Percentiles rank a stretch among this genome's conserved stretches.
These are phyloP conservation scores for Glossosoma conforme DNA, from an alignment of 1,140 invertebrate species.

Conservation along the genomic window DNA sequence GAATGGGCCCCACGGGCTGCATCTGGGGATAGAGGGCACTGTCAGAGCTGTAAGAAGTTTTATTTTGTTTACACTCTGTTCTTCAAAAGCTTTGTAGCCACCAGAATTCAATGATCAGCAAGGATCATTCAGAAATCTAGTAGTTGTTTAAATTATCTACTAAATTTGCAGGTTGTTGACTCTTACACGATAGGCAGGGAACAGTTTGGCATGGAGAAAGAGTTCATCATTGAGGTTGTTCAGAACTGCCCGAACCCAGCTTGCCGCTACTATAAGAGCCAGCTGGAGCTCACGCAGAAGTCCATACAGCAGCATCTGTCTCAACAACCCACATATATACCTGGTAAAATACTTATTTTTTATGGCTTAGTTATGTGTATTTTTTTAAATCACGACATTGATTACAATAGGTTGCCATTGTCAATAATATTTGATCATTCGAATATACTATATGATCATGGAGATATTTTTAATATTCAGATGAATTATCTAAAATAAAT, in stretches of 20 bases:
- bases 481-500: too few species aligned
- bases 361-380: not conserved
- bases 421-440: too few species aligned
- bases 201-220: slow-evolving; percentile 85
- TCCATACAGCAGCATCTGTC: slow-evolving; percentile 50
- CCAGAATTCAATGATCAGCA: too few species aligned
- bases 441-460: too few species aligned
- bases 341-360: slow-evolving; percentile 35
- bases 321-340: slow-evolving; percentile 49
- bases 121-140: too few species aligned
- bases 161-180: slow-evolving; percentile 61
- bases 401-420: too few species aligned
- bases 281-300: slow-evolving; percentile 66
- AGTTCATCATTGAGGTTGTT: slow-evolving; percentile 81
- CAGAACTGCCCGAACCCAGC: slow-evolving; percentile 82
- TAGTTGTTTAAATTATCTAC: too few species aligned
- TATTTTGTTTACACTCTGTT: too few species aligned
- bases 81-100: too few species aligned
- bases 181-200: slow-evolving; percentile 81
- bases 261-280: slow-evolving; percentile 80
- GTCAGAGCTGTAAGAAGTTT: slow-evolving; percentile 62
- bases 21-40: slow-evolving; percentile 74
- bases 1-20: slow-evolving; percentile 77
- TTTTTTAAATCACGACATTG: not conserved
- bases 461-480: too few species aligned